Conservation (phyloP, 2,888 invertebrate genomes). For the Ophioninae sp. region DNA sequence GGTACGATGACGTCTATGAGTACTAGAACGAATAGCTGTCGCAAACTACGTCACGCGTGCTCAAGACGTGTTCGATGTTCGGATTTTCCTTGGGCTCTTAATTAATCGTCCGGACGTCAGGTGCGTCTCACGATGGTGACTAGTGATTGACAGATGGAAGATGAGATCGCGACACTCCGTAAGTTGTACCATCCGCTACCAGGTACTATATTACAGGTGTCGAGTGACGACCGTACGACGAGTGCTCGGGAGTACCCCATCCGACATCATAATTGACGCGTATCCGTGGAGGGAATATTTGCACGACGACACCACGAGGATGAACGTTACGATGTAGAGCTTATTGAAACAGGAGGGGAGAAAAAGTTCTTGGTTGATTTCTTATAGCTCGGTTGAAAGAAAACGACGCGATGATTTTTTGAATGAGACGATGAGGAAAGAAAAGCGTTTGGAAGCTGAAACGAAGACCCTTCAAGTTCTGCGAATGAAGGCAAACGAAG, state of each 20-base stretch:
- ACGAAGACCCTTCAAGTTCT: conserved; percentile 13
- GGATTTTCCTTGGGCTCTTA: conserved; percentile 24
- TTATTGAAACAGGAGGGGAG: conserved; percentile 26
- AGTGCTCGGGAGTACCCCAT: conserved; percentile 31
- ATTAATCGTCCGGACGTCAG: conserved; percentile 29
- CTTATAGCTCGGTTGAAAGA: not conserved
- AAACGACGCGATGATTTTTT: conserved; percentile 29
- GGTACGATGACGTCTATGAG: not conserved
- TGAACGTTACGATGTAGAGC: conserved; percentile 42
- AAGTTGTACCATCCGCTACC: conserved; percentile 18
- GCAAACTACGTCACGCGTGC: not conserved
- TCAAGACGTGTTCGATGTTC: conserved; percentile 23
- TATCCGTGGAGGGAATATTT: conserved; percentile 30
- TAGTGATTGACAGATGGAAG: conserved; percentile 40
- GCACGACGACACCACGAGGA: conserved; percentile 4
- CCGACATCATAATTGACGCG: conserved; percentile 46
- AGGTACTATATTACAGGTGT: conserved; percentile 20
- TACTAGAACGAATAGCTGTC: conserved; percentile 18
- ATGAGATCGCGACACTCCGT: conserved; percentile 37
- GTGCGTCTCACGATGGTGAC: conserved; percentile 14
- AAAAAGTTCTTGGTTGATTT: not conserved
- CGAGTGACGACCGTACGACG: conserved; percentile 27
- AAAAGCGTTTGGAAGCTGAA: conserved; percentile 28
- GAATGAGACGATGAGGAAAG: conserved; percentile 32
- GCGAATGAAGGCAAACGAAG: conserved; percentile 32